A percentile compares a stretch with the other conserved stretches of the same genome.
Conservation (phyloP, 1,140 invertebrate species). For the Conopomorpha cramerella region DNA sequence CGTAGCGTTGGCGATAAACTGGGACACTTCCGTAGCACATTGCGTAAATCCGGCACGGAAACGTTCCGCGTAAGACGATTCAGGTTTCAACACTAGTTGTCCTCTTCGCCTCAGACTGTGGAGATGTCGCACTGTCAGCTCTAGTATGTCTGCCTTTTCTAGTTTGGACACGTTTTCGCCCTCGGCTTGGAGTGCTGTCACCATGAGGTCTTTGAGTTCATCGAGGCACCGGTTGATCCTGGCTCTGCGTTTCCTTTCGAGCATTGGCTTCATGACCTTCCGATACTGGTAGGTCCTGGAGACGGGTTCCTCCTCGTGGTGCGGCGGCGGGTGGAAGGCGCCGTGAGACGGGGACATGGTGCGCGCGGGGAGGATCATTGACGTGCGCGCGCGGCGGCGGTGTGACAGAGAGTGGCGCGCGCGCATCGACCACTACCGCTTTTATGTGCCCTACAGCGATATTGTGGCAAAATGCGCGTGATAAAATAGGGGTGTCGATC, state of each 20-base stretch:
- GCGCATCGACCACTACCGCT: conserved; percentile 33
- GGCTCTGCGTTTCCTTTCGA: conserved; percentile 89
- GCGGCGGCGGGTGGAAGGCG: conserved; percentile 41
- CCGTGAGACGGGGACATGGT: conserved; percentile 49
- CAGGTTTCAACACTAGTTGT: conserved; percentile 70
- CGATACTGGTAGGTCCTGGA: conserved; percentile 87
- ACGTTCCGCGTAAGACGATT: conserved; percentile 70
- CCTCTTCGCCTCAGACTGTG: conserved; percentile 71
- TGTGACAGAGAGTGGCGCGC: conserved; percentile 48
- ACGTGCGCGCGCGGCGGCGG: conserved; percentile 43
- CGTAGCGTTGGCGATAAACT: conserved; percentile 65
- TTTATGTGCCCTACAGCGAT: conserved; percentile 54
- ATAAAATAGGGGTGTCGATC: conserved; percentile 48
- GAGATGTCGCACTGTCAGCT: conserved; percentile 89
- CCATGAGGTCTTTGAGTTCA: conserved; percentile 90
- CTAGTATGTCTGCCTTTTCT: conserved; percentile 96
- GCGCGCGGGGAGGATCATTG: conserved; percentile 45
- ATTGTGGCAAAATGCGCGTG: conserved; percentile 57
- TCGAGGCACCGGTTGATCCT: conserved; percentile 93
- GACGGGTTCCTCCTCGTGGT: conserved; percentile 71
- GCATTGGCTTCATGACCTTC: conserved; percentile 94
- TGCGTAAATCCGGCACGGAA: conserved; percentile 91
- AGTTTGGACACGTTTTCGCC: conserved; percentile 91
- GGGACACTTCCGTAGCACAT: conserved; percentile 89
- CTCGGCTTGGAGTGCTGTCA: conserved; percentile 82